Evolutionary conservation across 2,113 vertebrate species (phyloP).

Genomic region (Poecile atricapillus): DNA sequence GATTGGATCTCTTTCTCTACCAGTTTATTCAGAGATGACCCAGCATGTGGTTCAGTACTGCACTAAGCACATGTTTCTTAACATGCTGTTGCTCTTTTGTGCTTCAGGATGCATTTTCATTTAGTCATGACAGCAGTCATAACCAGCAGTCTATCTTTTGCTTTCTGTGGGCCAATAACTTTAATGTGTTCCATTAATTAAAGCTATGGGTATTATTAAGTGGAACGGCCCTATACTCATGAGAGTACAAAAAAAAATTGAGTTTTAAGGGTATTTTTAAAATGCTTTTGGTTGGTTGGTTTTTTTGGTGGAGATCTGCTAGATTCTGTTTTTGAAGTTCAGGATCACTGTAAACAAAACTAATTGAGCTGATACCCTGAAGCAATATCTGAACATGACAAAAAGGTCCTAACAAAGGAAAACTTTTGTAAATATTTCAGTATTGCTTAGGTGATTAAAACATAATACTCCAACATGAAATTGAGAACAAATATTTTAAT

Average conservation of each 20-base stretch:
- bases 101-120: conserved; percentile 13
- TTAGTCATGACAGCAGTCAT: not conserved
- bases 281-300: not conserved
- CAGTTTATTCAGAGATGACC: not conserved
- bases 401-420: not conserved
- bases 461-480: not conserved
- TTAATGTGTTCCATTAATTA: not conserved
- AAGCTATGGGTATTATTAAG: not conserved
- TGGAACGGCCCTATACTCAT: not conserved
- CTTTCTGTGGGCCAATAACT: not conserved
- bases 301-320: not conserved
- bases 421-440: not conserved
- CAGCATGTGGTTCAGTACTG: not conserved
- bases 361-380: not conserved
- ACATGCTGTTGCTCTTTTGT: not conserved
- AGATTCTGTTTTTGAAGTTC: not conserved
- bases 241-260: not conserved
- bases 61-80: not conserved
- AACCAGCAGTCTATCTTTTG: not conserved
- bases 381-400: not conserved
- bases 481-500: not conserved
- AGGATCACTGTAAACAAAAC: not conserved
- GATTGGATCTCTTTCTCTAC: not conserved
- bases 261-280: not conserved
- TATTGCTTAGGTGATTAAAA: not conserved